A percentile compares a stretch with the other conserved stretches of the same genome.
Evolutionary conservation across 2,797 vertebrate genomes (phyloP).

Genomic region (Bufotes viridis): DNA sequence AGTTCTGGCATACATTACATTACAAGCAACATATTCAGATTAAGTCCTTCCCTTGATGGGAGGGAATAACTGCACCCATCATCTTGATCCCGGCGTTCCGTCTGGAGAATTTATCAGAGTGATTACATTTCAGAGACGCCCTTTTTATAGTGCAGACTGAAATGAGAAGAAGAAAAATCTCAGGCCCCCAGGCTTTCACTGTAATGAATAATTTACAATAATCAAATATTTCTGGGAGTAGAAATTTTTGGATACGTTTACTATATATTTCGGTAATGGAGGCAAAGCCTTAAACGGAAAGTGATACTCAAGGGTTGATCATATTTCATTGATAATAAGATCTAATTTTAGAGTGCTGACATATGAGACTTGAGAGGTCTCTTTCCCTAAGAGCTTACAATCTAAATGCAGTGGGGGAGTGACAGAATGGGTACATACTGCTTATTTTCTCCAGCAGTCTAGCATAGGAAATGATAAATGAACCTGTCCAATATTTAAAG

Average conservation of each 20-base stretch:
- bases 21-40: constrained; percentile 61
- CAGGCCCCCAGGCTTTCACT: not conserved
- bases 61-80: constrained; percentile 49
- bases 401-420: no score
- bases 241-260: not conserved
- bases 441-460: no score
- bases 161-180: not conserved
- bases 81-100: constrained; percentile 56
- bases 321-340: no score
- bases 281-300: not conserved
- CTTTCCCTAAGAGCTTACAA: no score
- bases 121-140: constrained; percentile 20
- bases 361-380: no score
- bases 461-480: no score
- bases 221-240: no score
- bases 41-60: constrained; percentile 64
- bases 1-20: constrained; percentile 58
- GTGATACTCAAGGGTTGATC: no score
- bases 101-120: constrained; percentile 55
- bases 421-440: no score
- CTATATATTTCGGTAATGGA: not conserved
- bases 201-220: not conserved
- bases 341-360: no score
- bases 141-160: not conserved
- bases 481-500: no score